Evolutionary conservation across 30 jellyfish, hydroid and myxozoan species (phyloP).

Genomic region (Catostylus mosaicus): DNA sequence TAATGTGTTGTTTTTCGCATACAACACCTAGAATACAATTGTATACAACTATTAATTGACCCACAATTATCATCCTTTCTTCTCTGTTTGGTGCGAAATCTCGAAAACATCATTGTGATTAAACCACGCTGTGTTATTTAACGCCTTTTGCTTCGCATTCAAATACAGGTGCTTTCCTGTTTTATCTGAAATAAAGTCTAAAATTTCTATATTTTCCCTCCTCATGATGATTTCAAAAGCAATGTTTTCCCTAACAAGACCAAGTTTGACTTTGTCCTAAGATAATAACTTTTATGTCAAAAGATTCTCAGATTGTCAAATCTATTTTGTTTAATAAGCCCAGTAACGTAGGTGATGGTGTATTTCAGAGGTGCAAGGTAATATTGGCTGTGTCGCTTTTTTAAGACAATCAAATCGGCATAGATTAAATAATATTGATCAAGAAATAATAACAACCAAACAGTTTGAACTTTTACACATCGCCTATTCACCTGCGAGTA

Average conservation of each 20-base stretch:
- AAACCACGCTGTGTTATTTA: neutral
- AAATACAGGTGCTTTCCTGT: neutral
- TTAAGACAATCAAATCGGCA: neutral
- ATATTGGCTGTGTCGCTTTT: constrained; percentile 14
- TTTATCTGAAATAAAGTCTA: neutral
- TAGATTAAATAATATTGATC: neutral
- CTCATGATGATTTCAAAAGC: no score
- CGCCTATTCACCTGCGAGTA: no score
- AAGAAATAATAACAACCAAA: neutral
- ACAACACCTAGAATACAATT: neutral
- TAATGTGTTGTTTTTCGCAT: neutral
- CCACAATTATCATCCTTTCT: neutral
- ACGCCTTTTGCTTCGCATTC: neutral
- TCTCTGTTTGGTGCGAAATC: constrained; percentile 12
- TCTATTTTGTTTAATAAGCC: no score
- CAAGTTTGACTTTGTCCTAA: no score
- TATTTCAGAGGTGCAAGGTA: neutral
- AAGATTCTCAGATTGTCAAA: no score
- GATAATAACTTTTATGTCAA: no score
- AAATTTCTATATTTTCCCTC: no score
- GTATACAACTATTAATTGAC: neutral
- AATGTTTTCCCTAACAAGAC: no score
- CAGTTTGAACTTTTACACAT: no score
- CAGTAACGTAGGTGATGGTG: neutral
- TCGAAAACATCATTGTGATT: neutral